Evolutionary conservation across 2,888 invertebrate genomes (phyloP), one percentile per base, ranked within the genome.

Genomic region (Dynastes hyllus): DNA sequence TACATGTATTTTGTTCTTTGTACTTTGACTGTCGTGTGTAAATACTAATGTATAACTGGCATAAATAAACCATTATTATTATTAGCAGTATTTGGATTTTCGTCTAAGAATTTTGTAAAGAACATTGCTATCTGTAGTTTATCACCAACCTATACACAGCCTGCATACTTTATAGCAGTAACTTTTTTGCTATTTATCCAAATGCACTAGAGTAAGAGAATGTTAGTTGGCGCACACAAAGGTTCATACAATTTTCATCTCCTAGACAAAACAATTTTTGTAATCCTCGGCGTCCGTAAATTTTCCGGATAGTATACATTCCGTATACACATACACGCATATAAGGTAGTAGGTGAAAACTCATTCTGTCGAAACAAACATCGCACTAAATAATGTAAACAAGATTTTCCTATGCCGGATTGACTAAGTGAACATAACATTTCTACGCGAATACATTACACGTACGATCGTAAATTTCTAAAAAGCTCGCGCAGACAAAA

Each of bases 391-490:
- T 75, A 75, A 75, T 75, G 77, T 77, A 77, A 67, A 67, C 77
- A 77, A 76, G 73, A 61, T 75, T 75, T 75, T 61, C 50, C 63
- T 63, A 75, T 63, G 73, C 73, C 45, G 50, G 73, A 75, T 75
- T 75, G 73, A 75, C 73, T 75, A 75, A 75, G 61, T 75, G 73
- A 75, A 75, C 73, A 75, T 75, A 75, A 75, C 73, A 75, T 75
- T 63, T 75, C 73, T 75, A 29, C 61, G 61, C 45, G 73, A 75
- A 75, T 75, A 61, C 73, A 75, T 61, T 73, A 73, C 73, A 73
- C 58, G 58, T 45, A 61, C 6, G 45, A 45, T 75, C 73, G 73
- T 75, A 75, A 75, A 75, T 75, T 75, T 40, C 29, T 40, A 77
- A 77, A 67, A 58, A 50, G 69, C 58, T 67, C 58, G 29, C 16